These are phyloP conservation scores for Laupala kohalensis DNA, from an alignment of 1,140 invertebrate genomes.

Conservation along the genomic window DNA sequence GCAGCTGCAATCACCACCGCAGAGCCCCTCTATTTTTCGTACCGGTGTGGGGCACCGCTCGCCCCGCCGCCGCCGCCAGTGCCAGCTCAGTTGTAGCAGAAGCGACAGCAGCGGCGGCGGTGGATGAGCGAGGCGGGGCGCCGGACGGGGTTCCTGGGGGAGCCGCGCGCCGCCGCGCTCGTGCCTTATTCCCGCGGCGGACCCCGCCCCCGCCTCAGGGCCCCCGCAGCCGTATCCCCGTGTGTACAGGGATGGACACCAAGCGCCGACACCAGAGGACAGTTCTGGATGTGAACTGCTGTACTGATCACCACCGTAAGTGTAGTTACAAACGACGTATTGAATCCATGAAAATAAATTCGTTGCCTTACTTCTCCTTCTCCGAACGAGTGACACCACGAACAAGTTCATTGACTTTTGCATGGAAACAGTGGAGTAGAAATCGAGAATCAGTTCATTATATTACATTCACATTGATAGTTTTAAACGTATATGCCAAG, in stretches of 20 bases:
- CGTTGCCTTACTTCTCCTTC: not conserved
- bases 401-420: not conserved
- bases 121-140: not conserved
- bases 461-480: not conserved
- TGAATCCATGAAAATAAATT: not conserved
- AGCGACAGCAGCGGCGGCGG: too few relatives aligned
- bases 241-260: not conserved
- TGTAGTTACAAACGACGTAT: not conserved
- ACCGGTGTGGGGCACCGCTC: too few relatives aligned
- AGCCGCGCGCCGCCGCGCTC: too few relatives aligned
- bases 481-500: not conserved
- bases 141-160: too few relatives aligned
- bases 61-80: too few relatives aligned
- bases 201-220: too few relatives aligned
- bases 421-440: not conserved
- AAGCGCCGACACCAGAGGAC: not conserved
- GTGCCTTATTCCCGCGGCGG: not conserved
- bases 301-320: not conserved
- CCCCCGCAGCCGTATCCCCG: too few relatives aligned
- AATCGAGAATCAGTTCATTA: not conserved
- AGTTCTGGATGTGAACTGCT: not conserved
- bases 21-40: slow-evolving; percentile 4
- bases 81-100: not conserved
- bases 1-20: not conserved
- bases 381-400: not conserved